Percentiles rank a stretch among this genome's conserved stretches.
Evolutionary conservation across 2,888 invertebrate genomes (phyloP).

Genomic region (Cheilosia vulpina): DNA sequence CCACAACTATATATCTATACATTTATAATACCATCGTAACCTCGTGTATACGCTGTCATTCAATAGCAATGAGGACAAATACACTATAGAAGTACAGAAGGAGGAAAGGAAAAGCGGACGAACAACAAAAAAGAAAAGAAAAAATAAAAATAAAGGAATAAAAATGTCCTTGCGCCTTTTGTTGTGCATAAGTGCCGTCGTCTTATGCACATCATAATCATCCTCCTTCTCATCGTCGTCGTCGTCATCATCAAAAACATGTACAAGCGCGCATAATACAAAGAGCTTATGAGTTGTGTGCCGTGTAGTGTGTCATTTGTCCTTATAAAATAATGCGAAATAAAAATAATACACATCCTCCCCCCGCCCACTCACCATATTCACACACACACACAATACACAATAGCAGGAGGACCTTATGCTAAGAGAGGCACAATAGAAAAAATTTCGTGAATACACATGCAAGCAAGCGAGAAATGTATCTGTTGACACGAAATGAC

Average conservation of each 20-base stretch:
- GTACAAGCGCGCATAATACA: constrained; percentile 73
- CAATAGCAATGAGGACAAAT: constrained; percentile 69
- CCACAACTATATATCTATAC: background rate
- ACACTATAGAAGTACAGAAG: constrained; percentile 25
- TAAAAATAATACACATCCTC: constrained; percentile 73
- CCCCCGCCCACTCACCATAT: background rate
- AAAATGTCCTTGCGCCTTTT: constrained; percentile 75
- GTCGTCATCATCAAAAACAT: constrained; percentile 71
- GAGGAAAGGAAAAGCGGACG: constrained; percentile 34
- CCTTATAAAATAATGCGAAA: constrained; percentile 75
- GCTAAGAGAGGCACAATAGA: constrained; percentile 33
- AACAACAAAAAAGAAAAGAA: constrained; percentile 6
- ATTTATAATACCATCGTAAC: constrained; percentile 53
- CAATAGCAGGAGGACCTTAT: constrained; percentile 62
- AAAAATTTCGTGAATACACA: constrained; percentile 57
- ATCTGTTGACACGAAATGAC: constrained; percentile 75
- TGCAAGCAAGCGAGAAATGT: constrained; percentile 73
- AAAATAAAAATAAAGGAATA: constrained; percentile 62
- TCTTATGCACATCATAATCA: constrained; percentile 61
- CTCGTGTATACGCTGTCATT: constrained; percentile 49
- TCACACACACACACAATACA: constrained; percentile 35
- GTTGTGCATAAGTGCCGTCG: constrained; percentile 74
- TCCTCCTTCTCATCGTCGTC: constrained; percentile 38
- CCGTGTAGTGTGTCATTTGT: constrained; percentile 73
- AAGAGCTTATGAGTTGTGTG: constrained; percentile 73